Evolutionary conservation across 1,140 invertebrate genomes (phyloP), one percentile per base, ranked within the genome.

Genomic region (Drosophila oshimai): DNA sequence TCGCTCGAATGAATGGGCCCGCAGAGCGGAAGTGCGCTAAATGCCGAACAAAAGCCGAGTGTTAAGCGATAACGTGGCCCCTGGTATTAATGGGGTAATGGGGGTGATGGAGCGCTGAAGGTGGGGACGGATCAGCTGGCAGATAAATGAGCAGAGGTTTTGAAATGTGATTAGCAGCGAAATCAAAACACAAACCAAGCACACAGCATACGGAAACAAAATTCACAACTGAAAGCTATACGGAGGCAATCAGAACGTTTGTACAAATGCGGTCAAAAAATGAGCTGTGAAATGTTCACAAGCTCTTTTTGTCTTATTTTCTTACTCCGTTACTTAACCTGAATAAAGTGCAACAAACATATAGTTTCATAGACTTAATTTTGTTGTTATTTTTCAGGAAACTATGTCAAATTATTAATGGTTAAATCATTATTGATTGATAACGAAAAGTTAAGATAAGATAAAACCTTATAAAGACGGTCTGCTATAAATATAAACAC

Each of bases 1-100:
- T 45, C 29, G 12, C 33, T 18, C 42, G 60, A 34, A 44, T 80
- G 46, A 74, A 74, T 51, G 42, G 57, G 44, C 62, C 58, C 58
- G 75, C 67, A 64, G 57, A 84, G 65, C 79, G 79, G 79, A 84
- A 84, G 80, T 39, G 71, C 50, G 73, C 64, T 74, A 80, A 71
- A 58, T 77, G 74, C 33, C 69, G 34, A 74, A 74, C 70, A 74
- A 79, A 55, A 49, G 68, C 55, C 49, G 55, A 65, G 74, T 74
- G 71, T 72, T 74, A 71, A 47, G 70, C 49, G 70, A 73, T 65
- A 74, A 55, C 36, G 44, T 41, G 42, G 64, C 24, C 65, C 22
- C 31, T 13, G 36, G 58, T 18, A n/a, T n/a, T n/a, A n/a, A 61
- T 31, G 33, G n/a, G 24, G 12, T 33, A n/a, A n/a, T n/a, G n/a